Conservation (phyloP, 2,888 invertebrate species). For the Drosophila diplacantha region DNA sequence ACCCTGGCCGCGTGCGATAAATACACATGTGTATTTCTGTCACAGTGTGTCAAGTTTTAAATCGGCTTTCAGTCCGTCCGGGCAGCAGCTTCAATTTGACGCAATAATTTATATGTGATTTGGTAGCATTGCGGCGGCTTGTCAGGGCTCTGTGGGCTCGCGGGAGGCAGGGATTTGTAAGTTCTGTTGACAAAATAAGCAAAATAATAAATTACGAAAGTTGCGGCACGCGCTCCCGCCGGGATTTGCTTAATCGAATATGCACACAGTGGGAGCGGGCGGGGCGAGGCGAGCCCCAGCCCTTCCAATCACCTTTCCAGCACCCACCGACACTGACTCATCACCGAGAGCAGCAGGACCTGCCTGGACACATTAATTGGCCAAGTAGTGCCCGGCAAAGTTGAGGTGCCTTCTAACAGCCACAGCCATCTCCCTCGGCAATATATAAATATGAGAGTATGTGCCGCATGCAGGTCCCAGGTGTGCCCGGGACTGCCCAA, state of each 20-base stretch:
- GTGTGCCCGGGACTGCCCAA: constrained; percentile 31
- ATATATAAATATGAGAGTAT: constrained; percentile 35
- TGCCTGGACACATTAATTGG: constrained; percentile 56
- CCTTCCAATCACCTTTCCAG: constrained; percentile 10
- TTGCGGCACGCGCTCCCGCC: constrained; percentile 39
- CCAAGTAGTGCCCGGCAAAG: constrained; percentile 31
- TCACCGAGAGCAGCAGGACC: constrained; percentile 9
- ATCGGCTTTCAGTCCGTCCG: constrained; percentile 51
- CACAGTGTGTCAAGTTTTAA: constrained; percentile 43
- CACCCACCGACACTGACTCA: constrained; percentile 8
- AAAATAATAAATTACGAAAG: constrained; percentile 67
- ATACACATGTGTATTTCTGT: constrained; percentile 35
- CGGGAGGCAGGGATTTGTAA: constrained; percentile 49
- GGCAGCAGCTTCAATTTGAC: constrained; percentile 45
- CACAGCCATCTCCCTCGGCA: constrained; percentile 20
- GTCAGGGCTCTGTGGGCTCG: constrained; percentile 23
- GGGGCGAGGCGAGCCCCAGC: background rate
- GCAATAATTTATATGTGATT: constrained; percentile 63
- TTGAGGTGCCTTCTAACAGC: constrained; percentile 21
- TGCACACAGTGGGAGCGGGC: constrained; percentile 42
- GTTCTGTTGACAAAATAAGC: constrained; percentile 67
- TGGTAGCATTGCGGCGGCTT: constrained; percentile 48
- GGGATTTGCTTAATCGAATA: constrained; percentile 67
- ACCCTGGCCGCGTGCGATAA: constrained; percentile 32
- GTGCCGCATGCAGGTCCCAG: constrained; percentile 31